Evolutionary conservation across 1,140 invertebrate genomes (phyloP), one percentile per base, ranked within the genome.

Genomic region (Propsilocerus akamusi): DNA sequence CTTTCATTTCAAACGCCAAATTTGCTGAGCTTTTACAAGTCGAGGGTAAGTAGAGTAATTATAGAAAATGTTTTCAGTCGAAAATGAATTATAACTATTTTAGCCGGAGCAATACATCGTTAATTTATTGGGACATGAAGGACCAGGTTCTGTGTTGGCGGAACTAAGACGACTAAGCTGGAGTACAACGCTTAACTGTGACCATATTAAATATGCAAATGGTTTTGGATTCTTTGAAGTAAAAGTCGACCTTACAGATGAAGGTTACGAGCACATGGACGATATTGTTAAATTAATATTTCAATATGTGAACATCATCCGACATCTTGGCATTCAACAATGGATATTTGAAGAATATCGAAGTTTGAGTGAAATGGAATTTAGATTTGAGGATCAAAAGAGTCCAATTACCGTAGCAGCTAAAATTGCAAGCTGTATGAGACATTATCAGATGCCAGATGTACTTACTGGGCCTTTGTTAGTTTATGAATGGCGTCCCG

Each of bases 61-160:
- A n/a, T n/a, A n/a, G n/a, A n/a, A n/a, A n/a, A n/a, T n/a, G n/a
- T n/a, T n/a, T n/a, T n/a, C n/a, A n/a, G n/a, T n/a, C n/a, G n/a
- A n/a, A n/a, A n/a, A n/a, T n/a, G n/a, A n/a, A 25, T 54, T 57
- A 53, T 52, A 55, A 54, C 61, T 52, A 54, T 64, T 66, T 71
- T 63, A 97, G 90, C 91, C 93, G 46, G 78, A 78, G 12, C 74
- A 81, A 61, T 96, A 96, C 64, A 65, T 97, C 48, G 83, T 86
- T 12, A 88, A 97, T 69, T 71, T 97, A 46, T 74, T 99, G 58
- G 94, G 92, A 0, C 94, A 98, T 66, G 94, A 98, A 72, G 92
- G 94, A 5, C 77, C 86, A 37, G 94, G 94, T 8, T 97, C 92
- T 60, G 70, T 99, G 28, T 68, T 98, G 46, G 88, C 92, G 5